Percentiles rank a stretch among this genome's conserved stretches.
phyloP scores from a whole-genome alignment of 2,888 invertebrate genomes.

The Lithodes maja region DNA sequence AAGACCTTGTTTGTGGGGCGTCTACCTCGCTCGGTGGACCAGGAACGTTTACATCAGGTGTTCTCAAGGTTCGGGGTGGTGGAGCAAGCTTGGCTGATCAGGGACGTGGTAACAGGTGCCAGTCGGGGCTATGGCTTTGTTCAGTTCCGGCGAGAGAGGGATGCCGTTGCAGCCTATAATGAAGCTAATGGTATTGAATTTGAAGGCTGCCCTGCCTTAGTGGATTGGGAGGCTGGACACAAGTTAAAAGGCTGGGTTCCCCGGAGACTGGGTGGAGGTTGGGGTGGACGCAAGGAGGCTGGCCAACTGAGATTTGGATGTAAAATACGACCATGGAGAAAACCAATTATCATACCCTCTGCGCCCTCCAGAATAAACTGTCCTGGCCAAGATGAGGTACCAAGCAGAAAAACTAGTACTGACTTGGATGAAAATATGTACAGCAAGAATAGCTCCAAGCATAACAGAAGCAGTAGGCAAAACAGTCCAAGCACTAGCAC shows the following conservation, averaged over 20 bases:
- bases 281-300: constrained; percentile 89
- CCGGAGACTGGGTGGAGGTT: constrained; percentile 89
- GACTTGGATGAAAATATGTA: background rate
- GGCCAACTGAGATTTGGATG: constrained; percentile 93
- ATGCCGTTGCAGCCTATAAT: constrained; percentile 80
- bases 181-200: constrained; percentile 80
- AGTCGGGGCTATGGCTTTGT: constrained; percentile 90
- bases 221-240: constrained; percentile 86
- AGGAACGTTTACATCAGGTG: constrained; percentile 78
- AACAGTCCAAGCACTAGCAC: background rate
- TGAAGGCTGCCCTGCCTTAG: constrained; percentile 83
- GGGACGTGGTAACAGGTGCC: constrained; percentile 88
- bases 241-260: constrained; percentile 87
- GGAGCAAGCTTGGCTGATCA: constrained; percentile 78
- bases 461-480: background rate
- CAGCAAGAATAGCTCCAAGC: background rate
- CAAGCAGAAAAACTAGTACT: background rate
- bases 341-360: constrained; percentile 72
- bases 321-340: constrained; percentile 83
- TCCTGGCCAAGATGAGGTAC: background rate
- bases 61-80: constrained; percentile 62
- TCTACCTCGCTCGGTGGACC: constrained; percentile 81
- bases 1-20: constrained; percentile 85
- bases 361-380: background rate
- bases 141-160: constrained; percentile 82